A percentile compares a stretch with the other conserved stretches of the same genome.
Conservation (phyloP, 2,888 invertebrate species). For the Leptinotarsa rubiginosa region DNA sequence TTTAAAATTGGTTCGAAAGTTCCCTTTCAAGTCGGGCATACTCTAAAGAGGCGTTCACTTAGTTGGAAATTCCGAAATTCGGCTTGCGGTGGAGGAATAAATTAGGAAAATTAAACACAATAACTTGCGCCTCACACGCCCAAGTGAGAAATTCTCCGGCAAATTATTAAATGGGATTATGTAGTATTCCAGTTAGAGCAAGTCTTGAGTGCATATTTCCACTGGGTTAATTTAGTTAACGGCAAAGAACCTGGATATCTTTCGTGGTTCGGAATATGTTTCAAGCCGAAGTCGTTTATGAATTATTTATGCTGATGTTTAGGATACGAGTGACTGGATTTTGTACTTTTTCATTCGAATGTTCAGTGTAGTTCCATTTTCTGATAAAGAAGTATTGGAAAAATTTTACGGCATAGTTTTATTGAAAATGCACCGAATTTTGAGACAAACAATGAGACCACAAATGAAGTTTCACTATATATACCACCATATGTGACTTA, state of each 20-base stretch:
- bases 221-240: constrained; percentile 32
- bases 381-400: no score
- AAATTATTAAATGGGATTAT: constrained; percentile 38
- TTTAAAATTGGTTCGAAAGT: constrained; percentile 57
- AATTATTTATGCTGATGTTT: not conserved
- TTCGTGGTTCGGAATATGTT: constrained; percentile 15
- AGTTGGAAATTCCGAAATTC: constrained; percentile 35
- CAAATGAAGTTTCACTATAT: no score
- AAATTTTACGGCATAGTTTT: no score
- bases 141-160: constrained; percentile 32
- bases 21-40: constrained; percentile 47
- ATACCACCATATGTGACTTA: no score
- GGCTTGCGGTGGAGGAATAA: constrained; percentile 40
- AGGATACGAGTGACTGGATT: not conserved
- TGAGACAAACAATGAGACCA: no score
- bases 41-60: constrained; percentile 36
- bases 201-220: constrained; percentile 38
- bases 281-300: not conserved
- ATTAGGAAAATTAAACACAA: constrained; percentile 47
- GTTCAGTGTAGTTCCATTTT: no score
- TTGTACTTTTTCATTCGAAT: not conserved
- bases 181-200: constrained; percentile 30
- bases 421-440: no score
- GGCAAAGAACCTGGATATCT: constrained; percentile 28
- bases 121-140: constrained; percentile 30